Evolutionary conservation across 2,797 vertebrate genomes (phyloP), one percentile per base, ranked within the genome.

Genomic region (Coregonus sp.): DNA sequence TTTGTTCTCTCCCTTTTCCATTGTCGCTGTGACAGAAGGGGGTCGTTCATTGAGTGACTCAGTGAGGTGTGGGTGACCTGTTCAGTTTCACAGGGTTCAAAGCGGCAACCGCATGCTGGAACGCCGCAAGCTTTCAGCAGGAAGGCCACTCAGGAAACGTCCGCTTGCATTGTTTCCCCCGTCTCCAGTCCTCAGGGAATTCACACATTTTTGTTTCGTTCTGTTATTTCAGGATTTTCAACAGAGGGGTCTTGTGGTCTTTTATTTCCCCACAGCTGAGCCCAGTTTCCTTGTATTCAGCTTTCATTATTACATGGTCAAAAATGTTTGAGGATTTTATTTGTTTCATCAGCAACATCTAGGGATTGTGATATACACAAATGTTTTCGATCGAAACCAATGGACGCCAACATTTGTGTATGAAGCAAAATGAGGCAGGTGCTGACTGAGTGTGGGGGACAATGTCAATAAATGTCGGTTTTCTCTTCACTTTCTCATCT

Each of bases 71-170:
- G 79, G 85, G 84, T 90, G 90, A 92, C 89, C 93, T 90, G 90
- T 85, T 89, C 81, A 82, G 85, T 91, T 91, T 88, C 85, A 87
- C 81, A 83, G 84, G 77, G 82, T 78, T 86, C 80, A 84, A 86
- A 76, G 74, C 70, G 77, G 83, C 82, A 87, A 88, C 83, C 83
- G 76, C 80, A 82, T 84, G 87, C 83, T 89, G 85, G 85, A 88
- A 90, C 82, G 86, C 68, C 73, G 83, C 59, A 11, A 83, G 75
- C 84, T 78, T 83, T 74, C 86, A 86, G 86, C 91, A 93, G 91
- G 93, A 93, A 94, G 86, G 84, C 78, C 82, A 84, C 86, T 79
- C 91, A 92, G 93, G 93, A 94, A 93, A 90, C 78, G 73, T 71
- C 80, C 16, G 14, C 79, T 25, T 80, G 86, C 87, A 89, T 91